These are phyloP conservation scores for Chlorops oryzae DNA, from an alignment of 1,140 invertebrate genomes.

Conservation along the genomic window DNA sequence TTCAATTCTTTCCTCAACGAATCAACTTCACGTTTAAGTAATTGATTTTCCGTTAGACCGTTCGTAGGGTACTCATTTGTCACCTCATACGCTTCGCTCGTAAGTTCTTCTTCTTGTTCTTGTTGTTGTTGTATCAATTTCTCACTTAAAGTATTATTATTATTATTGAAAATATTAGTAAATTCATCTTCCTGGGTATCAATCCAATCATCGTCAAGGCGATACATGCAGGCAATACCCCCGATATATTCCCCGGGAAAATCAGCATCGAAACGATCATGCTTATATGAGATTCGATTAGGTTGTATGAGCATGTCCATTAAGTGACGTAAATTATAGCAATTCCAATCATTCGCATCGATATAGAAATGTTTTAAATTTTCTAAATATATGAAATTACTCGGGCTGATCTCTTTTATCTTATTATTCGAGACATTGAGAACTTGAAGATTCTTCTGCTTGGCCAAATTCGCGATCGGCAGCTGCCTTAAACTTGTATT, in stretches of 20 bases:
- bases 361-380: slow-evolving; percentile 34
- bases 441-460: slow-evolving; percentile 23
- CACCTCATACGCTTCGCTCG: too few relatives aligned
- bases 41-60: too few relatives aligned
- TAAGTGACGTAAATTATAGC: slow-evolving; percentile 25
- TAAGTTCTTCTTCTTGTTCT: background rate
- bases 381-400: slow-evolving; percentile 22
- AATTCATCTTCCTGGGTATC: background rate
- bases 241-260: slow-evolving; percentile 34
- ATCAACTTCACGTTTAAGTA: slow-evolving; percentile 16
- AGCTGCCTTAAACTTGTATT: slow-evolving; percentile 30
- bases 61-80: too few relatives aligned
- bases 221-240: slow-evolving; percentile 42
- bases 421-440: slow-evolving; percentile 35
- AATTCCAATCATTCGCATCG: slow-evolving; percentile 39
- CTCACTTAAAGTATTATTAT: background rate
- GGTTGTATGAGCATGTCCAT: slow-evolving; percentile 33
- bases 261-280: slow-evolving; percentile 22
- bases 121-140: slow-evolving; percentile 2
- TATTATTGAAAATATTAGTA: background rate
- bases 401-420: slow-evolving; percentile 27
- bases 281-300: slow-evolving; percentile 24
- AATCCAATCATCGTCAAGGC: slow-evolving; percentile 13
- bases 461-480: slow-evolving; percentile 20
- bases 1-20: slow-evolving; percentile 29